A percentile compares a stretch with the other conserved stretches of the same genome.
Conservation (phyloP, 2,113 vertebrate species). For the Macaca nemestrina region DNA sequence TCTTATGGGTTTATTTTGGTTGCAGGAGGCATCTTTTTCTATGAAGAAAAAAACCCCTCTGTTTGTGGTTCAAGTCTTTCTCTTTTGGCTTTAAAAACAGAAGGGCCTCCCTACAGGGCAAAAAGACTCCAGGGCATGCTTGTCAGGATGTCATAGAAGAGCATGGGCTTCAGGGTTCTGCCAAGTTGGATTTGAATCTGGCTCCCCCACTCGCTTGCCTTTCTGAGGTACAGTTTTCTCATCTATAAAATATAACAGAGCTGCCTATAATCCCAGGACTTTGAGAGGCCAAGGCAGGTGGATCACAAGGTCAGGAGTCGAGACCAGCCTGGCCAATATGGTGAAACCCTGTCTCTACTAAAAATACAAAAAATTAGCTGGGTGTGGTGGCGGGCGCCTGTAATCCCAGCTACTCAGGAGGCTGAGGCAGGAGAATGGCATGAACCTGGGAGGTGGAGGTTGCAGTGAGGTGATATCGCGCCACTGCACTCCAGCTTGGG, state of each 20-base stretch:
- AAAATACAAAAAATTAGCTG: too few species aligned
- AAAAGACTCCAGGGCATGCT: background rate
- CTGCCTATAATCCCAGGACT: too few species aligned
- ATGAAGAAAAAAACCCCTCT: background rate
- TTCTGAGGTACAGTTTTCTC: background rate
- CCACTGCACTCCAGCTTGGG: too few species aligned
- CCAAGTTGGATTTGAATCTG: background rate
- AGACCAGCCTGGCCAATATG: too few species aligned
- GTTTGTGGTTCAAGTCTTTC: conserved; percentile 52
- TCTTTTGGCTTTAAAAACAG: conserved; percentile 23
- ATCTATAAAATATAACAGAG: background rate
- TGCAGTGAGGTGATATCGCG: too few species aligned
- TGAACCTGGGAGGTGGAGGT: too few species aligned
- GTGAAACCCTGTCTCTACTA: too few species aligned
- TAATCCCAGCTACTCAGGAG: too few species aligned
- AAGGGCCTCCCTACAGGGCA: background rate
- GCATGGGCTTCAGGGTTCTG: background rate
- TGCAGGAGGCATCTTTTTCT: background rate
- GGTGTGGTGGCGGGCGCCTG: too few species aligned
- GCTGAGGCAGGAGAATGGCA: too few species aligned
- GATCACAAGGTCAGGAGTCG: too few species aligned
- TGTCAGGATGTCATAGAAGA: background rate
- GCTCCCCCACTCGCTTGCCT: background rate
- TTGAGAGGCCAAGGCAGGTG: too few species aligned
- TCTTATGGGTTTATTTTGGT: background rate